These are phyloP conservation scores for Ataeniobius toweri DNA, from an alignment of 2,797 vertebrate genomes.

Conservation along the genomic window DNA sequence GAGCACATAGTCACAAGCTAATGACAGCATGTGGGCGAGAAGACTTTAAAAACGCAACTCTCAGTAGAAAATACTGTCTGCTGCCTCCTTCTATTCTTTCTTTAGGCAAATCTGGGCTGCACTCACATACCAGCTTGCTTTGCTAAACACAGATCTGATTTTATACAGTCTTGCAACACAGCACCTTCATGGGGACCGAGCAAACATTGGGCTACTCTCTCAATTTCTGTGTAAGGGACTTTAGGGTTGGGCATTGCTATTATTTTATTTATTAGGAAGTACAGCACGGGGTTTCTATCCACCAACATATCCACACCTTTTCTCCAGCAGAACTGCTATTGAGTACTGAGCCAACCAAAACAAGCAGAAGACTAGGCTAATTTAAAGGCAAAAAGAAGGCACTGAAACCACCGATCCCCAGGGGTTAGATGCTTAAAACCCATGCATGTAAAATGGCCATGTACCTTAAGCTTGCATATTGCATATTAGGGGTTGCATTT, in stretches of 20 bases:
- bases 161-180: neutral
- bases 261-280: neutral
- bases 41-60: conserved; percentile 1
- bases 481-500: neutral
- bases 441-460: neutral
- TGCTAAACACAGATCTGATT: neutral
- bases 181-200: neutral
- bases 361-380: neutral
- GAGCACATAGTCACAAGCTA: conserved; percentile 3
- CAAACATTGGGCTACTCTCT: neutral
- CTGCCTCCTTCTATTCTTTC: conserved; percentile 1
- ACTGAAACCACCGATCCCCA: neutral
- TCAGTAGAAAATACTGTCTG: conserved; percentile 1
- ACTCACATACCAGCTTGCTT: neutral
- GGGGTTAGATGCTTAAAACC: neutral
- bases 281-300: neutral
- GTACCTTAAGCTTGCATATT: neutral
- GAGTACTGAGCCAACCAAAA: neutral
- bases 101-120: neutral
- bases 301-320: neutral
- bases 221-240: neutral
- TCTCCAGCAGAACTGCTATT: neutral
- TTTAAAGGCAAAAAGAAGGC: neutral
- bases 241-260: neutral
- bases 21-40: conserved; percentile 5